phyloP scores from a whole-genome alignment of 2,888 invertebrate genomes.

The Nowickia ferox region DNA sequence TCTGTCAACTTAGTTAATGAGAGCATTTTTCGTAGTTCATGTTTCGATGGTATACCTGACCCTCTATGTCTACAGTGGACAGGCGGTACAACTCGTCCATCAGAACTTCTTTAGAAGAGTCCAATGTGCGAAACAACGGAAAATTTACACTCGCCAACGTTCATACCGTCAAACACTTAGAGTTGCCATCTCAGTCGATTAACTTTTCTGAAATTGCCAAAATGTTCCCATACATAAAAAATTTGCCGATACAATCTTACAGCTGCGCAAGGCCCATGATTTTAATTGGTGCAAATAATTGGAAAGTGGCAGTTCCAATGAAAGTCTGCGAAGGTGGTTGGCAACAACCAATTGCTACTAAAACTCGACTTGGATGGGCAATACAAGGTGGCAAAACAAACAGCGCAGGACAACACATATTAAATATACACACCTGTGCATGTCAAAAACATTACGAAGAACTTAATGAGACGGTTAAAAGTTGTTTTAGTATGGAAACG shows the following conservation, averaged over 20 bases:
- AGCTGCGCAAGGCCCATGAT: conserved; percentile 28
- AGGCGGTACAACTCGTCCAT: not conserved
- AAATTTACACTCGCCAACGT: not conserved
- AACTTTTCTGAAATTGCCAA: not conserved
- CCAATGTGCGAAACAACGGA: not conserved
- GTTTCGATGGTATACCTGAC: no score
- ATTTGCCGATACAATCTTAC: not conserved
- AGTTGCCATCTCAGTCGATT: not conserved
- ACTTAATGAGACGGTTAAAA: conserved; percentile 4
- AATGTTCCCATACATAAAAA: not conserved
- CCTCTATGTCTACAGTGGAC: not conserved
- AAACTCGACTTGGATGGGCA: not conserved
- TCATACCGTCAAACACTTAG: not conserved
- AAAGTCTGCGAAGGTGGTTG: conserved; percentile 33
- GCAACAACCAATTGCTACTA: conserved; percentile 22
- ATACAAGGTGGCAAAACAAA: not conserved
- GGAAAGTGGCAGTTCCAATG: conserved; percentile 48
- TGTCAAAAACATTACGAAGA: conserved; percentile 4
- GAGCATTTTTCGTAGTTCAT: no score
- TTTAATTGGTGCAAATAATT: conserved; percentile 49
- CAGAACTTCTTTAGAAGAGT: not conserved
- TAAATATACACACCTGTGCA: not conserved
- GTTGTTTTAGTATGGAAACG: conserved; percentile 8
- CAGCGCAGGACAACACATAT: not conserved
- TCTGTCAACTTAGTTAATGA: no score